Evolutionary conservation across 2,113 vertebrate species (phyloP), one percentile per base, ranked within the genome.

Genomic region (Callospermophilus lateralis): DNA sequence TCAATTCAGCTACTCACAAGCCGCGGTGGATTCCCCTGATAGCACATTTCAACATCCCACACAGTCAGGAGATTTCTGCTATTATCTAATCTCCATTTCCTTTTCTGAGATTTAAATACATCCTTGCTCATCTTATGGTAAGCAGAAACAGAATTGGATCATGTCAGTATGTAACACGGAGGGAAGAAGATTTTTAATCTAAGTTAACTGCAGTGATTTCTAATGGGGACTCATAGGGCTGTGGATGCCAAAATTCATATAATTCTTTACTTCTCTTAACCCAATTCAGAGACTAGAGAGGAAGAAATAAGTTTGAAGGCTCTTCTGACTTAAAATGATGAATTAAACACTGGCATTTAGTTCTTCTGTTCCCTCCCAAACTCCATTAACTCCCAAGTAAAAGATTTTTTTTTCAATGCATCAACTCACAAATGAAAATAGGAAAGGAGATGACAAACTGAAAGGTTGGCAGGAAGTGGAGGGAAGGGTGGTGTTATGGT

Each of bases 71-170:
- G 91, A 89, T 76, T 89, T 93, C 79, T 94, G 30, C 78, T 93
- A 93, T 86, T 96, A 94, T 51, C 91, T 93, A 79, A 86, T 93
- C 58, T 94, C 65, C 53, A 88, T 93, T 95, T 72, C 89, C 89
- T 58, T 94, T 78, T 91, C 79, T 92, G 90, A 95, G 90, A 95
- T 95, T 97, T 90, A 94, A 97, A 92, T 90, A 95, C 26, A 90
- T 80, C 39, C 55, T 39, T 97, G 70, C 53, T 95, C 92, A 94
- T 93, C 73, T 95, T 92, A 58, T 12, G 32, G 80, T 65, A 85
- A 76, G 76, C 45, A 96, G 92, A 89, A 95, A 95, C 42, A 88
- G 85, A 97, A 88, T 15, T 58, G 34, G 68, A 97, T 74, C 13
- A 63, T 32, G 81, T 63, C 11, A 1, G 77, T 61, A 76, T 19